These are phyloP conservation scores for Bombus confusus DNA, from an alignment of 1,140 invertebrate species.

Conservation along the genomic window DNA sequence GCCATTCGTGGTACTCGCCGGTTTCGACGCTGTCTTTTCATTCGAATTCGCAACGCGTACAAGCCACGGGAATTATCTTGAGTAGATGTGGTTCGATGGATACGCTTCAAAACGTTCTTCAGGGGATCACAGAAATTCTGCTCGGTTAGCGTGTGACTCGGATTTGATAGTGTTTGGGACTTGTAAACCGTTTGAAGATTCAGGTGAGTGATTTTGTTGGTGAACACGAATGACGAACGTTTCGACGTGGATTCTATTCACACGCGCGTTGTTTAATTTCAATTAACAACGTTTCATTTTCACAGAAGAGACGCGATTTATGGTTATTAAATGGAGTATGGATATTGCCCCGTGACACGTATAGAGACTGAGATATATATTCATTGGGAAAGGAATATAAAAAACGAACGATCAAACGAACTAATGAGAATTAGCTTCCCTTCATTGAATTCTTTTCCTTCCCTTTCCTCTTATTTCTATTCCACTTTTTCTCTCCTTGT, in stretches of 20 bases:
- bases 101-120: background rate
- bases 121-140: background rate
- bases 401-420: no score
- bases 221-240: background rate
- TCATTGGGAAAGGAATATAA: no score
- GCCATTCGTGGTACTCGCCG: background rate
- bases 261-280: background rate
- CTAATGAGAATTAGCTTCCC: no score
- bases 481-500: no score
- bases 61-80: slow-evolving; percentile 21
- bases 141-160: background rate
- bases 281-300: no score
- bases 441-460: no score
- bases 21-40: slow-evolving; percentile 1
- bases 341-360: no score
- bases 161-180: background rate
- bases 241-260: background rate
- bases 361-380: no score
- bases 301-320: background rate
- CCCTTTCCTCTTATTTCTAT: no score
- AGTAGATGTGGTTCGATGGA: background rate
- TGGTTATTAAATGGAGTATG: background rate
- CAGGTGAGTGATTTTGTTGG: background rate
- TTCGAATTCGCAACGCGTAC: slow-evolving; percentile 11
- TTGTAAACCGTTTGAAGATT: background rate